Conservation (phyloP, 1,140 invertebrate species). For the Caenorhabditis remanei region DNA sequence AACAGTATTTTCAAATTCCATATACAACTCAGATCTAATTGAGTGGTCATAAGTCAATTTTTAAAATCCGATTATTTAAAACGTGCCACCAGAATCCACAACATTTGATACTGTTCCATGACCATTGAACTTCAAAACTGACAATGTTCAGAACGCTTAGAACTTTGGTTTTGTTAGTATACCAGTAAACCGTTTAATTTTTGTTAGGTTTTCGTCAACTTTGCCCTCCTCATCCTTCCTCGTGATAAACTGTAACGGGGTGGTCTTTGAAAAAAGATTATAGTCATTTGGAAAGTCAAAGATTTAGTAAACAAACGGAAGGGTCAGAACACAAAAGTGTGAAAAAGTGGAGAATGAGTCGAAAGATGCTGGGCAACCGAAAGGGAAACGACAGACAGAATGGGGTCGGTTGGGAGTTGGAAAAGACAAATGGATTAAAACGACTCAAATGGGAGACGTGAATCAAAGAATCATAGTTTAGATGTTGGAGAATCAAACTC, state of each 20-base stretch:
- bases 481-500: too few species aligned
- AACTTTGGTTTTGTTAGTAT: conserved; percentile 32
- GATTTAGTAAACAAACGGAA: conserved; percentile 12
- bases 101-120: background rate
- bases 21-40: too few species aligned
- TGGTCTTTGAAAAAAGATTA: conserved; percentile 37
- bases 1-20: too few species aligned
- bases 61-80: too few species aligned
- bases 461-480: too few species aligned
- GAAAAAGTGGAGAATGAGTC: background rate
- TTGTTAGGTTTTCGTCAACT: background rate
- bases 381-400: too few species aligned
- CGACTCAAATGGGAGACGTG: too few species aligned
- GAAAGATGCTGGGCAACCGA: too few species aligned
- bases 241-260: conserved; percentile 15
- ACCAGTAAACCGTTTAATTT: background rate
- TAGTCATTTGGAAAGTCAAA: conserved; percentile 33
- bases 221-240: background rate
- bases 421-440: too few species aligned
- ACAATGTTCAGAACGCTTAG: conserved; percentile 3
- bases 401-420: too few species aligned
- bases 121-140: background rate
- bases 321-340: background rate
- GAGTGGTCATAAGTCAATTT: too few species aligned
- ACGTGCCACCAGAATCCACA: too few species aligned